Percentiles rank a stretch among this genome's conserved stretches.
Evolutionary conservation across 2,888 invertebrate genomes (phyloP).

Genomic region (Oxytorus armatus): DNA sequence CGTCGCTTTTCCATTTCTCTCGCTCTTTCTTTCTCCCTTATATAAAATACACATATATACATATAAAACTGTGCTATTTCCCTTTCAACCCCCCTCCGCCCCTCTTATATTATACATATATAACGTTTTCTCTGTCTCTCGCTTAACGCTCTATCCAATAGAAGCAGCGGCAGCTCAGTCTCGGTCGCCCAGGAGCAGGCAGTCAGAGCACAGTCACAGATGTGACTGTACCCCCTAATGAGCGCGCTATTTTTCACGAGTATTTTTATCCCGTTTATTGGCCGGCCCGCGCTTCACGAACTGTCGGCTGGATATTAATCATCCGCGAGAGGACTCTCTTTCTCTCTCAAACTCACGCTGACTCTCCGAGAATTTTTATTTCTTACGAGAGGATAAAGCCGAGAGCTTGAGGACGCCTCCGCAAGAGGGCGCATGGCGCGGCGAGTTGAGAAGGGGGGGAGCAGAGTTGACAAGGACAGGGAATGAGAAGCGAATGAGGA

Average conservation of each 20-base stretch:
- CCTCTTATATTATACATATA: slow-evolving; percentile 48
- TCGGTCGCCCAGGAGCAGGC: slow-evolving; percentile 46
- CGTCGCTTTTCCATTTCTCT: slow-evolving; percentile 60
- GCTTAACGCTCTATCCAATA: slow-evolving; percentile 41
- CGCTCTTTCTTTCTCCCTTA: slow-evolving; percentile 52
- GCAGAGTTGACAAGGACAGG: slow-evolving; percentile 52
- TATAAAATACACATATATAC: slow-evolving; percentile 17
- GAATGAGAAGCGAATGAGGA: slow-evolving; percentile 56
- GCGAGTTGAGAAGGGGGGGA: slow-evolving; percentile 35
- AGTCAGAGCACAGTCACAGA: slow-evolving; percentile 82
- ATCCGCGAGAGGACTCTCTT: slow-evolving; percentile 72
- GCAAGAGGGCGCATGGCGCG: slow-evolving; percentile 54
- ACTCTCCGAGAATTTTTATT: slow-evolving; percentile 79
- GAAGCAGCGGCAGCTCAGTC: slow-evolving; percentile 40
- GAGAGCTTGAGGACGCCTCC: slow-evolving; percentile 63
- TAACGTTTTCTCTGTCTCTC: slow-evolving; percentile 47
- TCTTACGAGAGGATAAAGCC: slow-evolving; percentile 81
- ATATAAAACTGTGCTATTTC: slow-evolving; percentile 46
- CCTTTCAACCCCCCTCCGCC: slow-evolving; percentile 46
- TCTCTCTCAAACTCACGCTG: slow-evolving; percentile 71
- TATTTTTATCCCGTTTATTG: slow-evolving; percentile 85
- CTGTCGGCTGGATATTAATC: slow-evolving; percentile 85
- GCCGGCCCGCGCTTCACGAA: slow-evolving; percentile 83
- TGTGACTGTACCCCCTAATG: slow-evolving; percentile 84
- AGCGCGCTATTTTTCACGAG: slow-evolving; percentile 85